Evolutionary conservation across 2,797 vertebrate genomes (phyloP).

Genomic region (Numenius phaeopus): DNA sequence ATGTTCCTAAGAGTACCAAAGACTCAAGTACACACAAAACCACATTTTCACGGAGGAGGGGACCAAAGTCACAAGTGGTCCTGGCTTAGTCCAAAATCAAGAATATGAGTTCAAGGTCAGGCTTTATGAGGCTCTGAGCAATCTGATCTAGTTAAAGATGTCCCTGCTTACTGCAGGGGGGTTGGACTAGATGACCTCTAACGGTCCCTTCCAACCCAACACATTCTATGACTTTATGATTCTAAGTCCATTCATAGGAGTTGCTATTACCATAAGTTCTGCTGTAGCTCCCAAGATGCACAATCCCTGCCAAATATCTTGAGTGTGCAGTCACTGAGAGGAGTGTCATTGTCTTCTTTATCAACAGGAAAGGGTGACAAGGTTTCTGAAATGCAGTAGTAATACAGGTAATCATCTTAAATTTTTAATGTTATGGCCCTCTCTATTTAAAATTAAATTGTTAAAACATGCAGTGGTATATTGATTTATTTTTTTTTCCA

Average conservation of each 20-base stretch:
- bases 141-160: too few relatives aligned
- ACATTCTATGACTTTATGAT: too few relatives aligned
- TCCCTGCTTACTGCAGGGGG: too few relatives aligned
- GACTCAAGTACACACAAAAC: neutral
- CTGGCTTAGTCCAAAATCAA: neutral
- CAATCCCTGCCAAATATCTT: neutral
- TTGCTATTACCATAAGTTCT: neutral
- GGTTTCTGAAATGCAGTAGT: neutral
- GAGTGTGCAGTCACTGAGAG: rapidly evolving
- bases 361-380: neutral
- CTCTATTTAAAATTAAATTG: neutral
- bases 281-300: neutral
- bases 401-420: neutral
- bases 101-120: neutral
- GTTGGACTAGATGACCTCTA: too few relatives aligned
- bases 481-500: neutral
- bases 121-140: too few relatives aligned
- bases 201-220: too few relatives aligned
- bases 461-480: neutral
- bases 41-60: neutral
- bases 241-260: too few relatives aligned
- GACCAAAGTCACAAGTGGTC: neutral
- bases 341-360: neutral
- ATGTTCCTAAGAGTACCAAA: neutral
- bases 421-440: neutral